Evolutionary conservation across 1,140 invertebrate species (phyloP), one percentile per base, ranked within the genome.

Genomic region (Penaeus indicus): DNA sequence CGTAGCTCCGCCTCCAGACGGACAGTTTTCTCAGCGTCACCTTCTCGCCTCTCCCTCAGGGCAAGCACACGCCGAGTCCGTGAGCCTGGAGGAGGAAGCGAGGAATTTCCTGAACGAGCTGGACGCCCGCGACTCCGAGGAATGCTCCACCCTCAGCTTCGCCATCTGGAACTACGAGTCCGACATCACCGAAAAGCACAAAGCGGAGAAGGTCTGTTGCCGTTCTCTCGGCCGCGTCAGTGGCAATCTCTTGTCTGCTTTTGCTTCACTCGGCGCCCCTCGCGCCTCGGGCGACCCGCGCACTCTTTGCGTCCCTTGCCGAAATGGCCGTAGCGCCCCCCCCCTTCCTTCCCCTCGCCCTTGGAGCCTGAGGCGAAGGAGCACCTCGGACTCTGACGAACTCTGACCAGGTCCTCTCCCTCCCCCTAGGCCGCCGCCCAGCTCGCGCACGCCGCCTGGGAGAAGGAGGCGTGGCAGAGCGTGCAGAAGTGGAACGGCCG

Each of bases 101-200:
- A 63, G 90, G 13, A 75, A 8, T 62, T 90, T 90, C 83, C 83
- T 90, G 86, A 10, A 69, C 16, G 86, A 87, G 67, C n/a, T 90
- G 63, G 86, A 90, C 60, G 83, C 27, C 10, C 38, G 54, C n/a
- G 86, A 84, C 7, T 88, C 86, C 27, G 16, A 61, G 64, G 90
- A 88, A 25, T 90, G 90, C 67, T 88, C 22, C 7, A 61, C 81
- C 83, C 78, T 69, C 61, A 86, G 63, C 19, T 61, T 80, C 61
- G 83, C 90, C 42, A 78, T 32, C 42, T 90, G 90, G 90, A 88
- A 90, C 47, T 90, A 90, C 61, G 86, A n/a, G 1, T 85, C 90
- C 1, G 90, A 90, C 25, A 86, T 90, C 78, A 90, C 75, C 7
- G 83, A 85, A 1, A 83, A 88, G 54, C 85, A 90, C 90, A 90